These are phyloP conservation scores for Lepus townsendii DNA, from an alignment of 2,797 vertebrate species.

Conservation along the genomic window DNA sequence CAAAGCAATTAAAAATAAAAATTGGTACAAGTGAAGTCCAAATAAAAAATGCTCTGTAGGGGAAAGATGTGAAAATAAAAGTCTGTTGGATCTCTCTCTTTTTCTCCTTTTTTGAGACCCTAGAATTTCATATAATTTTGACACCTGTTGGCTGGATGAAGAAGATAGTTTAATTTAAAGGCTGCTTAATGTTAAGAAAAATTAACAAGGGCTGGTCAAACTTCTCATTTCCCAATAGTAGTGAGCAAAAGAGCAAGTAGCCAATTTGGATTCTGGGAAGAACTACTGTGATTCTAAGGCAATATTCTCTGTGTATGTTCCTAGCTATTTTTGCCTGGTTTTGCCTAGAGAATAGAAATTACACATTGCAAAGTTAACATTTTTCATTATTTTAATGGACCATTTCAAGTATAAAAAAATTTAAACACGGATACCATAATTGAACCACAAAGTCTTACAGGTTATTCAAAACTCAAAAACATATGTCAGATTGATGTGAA, in stretches of 20 bases:
- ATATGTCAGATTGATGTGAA: neutral
- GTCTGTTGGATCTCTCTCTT: neutral
- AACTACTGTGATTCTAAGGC: neutral
- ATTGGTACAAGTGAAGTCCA: slow-evolving; percentile 59
- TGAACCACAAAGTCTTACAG: neutral
- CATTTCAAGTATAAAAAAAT: slow-evolving; percentile 58
- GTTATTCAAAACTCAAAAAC: neutral
- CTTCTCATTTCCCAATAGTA: neutral
- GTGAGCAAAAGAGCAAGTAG: accelerated
- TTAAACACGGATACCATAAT: slow-evolving; percentile 10
- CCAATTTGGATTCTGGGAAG: neutral
- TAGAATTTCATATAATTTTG: neutral
- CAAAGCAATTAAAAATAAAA: slow-evolving; percentile 80
- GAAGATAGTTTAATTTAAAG: slow-evolving; percentile 5
- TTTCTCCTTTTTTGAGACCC: slow-evolving; percentile 1
- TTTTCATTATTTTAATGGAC: slow-evolving; percentile 76
- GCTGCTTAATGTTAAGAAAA: neutral
- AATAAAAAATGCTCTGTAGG: slow-evolving; percentile 37
- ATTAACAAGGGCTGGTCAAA: neutral
- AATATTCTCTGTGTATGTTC: slow-evolving; percentile 27
- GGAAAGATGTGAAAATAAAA: slow-evolving; percentile 43
- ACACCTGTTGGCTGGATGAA: neutral
- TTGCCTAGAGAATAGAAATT: slow-evolving; percentile 80
- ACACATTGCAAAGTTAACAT: slow-evolving; percentile 58
- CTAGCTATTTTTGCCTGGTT: slow-evolving; percentile 56